Base-by-base conservation (phyloP, 2,888 invertebrate genomes). In the Elegia similella region DNA sequence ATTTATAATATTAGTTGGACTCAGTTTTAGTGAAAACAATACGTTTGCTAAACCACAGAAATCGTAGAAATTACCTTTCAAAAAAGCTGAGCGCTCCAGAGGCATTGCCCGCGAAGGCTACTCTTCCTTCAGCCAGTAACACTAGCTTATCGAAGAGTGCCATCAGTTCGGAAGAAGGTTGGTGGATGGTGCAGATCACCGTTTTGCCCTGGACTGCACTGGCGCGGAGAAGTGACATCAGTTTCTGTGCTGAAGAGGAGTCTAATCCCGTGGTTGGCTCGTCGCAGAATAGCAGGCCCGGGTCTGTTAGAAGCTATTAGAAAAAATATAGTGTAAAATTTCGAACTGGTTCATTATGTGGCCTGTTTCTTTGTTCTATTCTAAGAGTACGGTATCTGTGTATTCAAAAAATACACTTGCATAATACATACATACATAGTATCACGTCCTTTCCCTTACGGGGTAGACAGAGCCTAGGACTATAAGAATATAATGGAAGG, bases 261-360 rank as follows among this genome's bases (percentile, higher is more conserved):
- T 99, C 99, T 57, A 96, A 81, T 0, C 98, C 98, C 0, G 98
- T 98, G 0, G 99, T 99, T 7, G 98, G 98, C 77, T 99, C 99
- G 75, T 99, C 99, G 78, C 98, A 97, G 86, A 99, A 98, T 43
- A 99, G 87, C 38, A 99, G 92, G 0, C 96, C 94, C 0, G 99
- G 99, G 86, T 98, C 96, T 43, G 97, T 98, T 56, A 99, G 83
- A 42, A 97, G 90, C 95, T 96, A 79, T 12, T 75, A 75, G 56
- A 43, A 60, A 59, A 54, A 48, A 2, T 2, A n/a, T 34, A 7
- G n/a, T n/a, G n/a, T n/a, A n/a, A n/a, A n/a, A n/a, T n/a, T n/a
- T n/a, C n/a, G n/a, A n/a, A n/a, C n/a, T n/a, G n/a, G n/a, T n/a
- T n/a, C n/a, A n/a, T n/a, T n/a, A n/a, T n/a, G n/a, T n/a, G n/a